Evolutionary conservation across 2,888 invertebrate species (phyloP).

Genomic region (Leptopilina drosophilae): DNA sequence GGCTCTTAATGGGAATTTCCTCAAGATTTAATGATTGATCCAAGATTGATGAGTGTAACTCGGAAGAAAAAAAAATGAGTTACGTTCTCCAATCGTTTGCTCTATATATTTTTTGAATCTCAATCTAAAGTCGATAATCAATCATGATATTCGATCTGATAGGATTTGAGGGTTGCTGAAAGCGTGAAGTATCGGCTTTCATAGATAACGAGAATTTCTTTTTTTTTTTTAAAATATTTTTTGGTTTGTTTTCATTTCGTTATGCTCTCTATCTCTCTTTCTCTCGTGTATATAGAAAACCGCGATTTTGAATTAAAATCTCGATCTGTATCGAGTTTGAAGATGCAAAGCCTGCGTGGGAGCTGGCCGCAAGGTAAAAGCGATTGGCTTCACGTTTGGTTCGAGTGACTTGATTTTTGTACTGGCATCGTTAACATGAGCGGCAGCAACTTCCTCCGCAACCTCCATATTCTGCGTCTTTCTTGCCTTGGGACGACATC

Average conservation of each 20-base stretch:
- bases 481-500: constrained; percentile 82
- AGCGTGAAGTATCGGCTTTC: constrained; percentile 31
- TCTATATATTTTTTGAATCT: neutral
- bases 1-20: neutral
- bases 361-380: constrained; percentile 68
- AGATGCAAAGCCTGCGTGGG: constrained; percentile 64
- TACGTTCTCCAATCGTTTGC: neutral
- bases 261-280: too few species aligned
- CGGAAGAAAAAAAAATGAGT: neutral
- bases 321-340: constrained; percentile 57
- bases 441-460: constrained; percentile 32
- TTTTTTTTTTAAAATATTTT: neutral
- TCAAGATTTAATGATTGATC: neutral
- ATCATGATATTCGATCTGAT: constrained; percentile 33
- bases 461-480: neutral
- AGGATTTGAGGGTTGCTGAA: constrained; percentile 26
- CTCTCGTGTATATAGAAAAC: neutral
- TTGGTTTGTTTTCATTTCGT: neutral
- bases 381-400: constrained; percentile 60
- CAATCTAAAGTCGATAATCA: constrained; percentile 25
- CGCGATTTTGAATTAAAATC: constrained; percentile 60
- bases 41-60: neutral
- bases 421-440: neutral
- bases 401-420: constrained; percentile 37
- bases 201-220: constrained; percentile 17